Percentiles rank a stretch among this genome's conserved stretches.
These are phyloP conservation scores for Trigoniulus corallinus DNA, from an alignment of 1,140 invertebrate genomes.

Conservation along the genomic window DNA sequence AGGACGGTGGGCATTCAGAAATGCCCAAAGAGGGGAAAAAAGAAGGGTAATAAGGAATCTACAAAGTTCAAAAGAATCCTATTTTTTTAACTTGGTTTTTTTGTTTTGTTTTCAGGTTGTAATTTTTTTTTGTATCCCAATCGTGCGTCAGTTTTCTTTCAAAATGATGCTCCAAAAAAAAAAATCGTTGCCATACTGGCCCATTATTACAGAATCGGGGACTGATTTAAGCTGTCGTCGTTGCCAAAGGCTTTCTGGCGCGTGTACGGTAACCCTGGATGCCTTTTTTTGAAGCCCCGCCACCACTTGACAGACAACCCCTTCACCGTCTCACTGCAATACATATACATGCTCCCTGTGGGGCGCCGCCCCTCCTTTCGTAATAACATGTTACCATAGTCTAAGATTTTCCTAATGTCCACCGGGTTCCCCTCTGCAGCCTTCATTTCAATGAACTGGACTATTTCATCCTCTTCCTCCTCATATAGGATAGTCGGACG, in stretches of 20 bases:
- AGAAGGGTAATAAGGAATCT: no score
- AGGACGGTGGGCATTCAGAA: no score
- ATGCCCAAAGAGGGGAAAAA: no score
- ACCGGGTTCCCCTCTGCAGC: constrained; percentile 6
- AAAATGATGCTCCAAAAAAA: no score
- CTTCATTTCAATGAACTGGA: neutral
- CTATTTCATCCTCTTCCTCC: constrained; percentile 9
- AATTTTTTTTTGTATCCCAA: no score
- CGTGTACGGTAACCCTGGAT: constrained; percentile 7
- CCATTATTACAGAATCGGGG: no score
- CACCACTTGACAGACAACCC: constrained; percentile 8
- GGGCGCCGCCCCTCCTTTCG: constrained; percentile 6
- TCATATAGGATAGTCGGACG: constrained; percentile 9
- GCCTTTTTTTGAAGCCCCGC: constrained; percentile 9
- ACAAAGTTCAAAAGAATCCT: no score
- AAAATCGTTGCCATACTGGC: no score
- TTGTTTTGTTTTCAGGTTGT: no score
- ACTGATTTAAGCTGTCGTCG: no score
- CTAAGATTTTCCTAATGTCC: constrained; percentile 5
- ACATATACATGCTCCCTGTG: constrained; percentile 8
- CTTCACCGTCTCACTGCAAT: constrained; percentile 5
- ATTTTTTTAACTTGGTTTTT: no score
- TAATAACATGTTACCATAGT: constrained; percentile 4
- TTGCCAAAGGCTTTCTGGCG: constrained; percentile 1
- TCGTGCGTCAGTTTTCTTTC: no score